Evolutionary conservation across 2,888 invertebrate species (phyloP).

Genomic region (Heliconius sara): DNA sequence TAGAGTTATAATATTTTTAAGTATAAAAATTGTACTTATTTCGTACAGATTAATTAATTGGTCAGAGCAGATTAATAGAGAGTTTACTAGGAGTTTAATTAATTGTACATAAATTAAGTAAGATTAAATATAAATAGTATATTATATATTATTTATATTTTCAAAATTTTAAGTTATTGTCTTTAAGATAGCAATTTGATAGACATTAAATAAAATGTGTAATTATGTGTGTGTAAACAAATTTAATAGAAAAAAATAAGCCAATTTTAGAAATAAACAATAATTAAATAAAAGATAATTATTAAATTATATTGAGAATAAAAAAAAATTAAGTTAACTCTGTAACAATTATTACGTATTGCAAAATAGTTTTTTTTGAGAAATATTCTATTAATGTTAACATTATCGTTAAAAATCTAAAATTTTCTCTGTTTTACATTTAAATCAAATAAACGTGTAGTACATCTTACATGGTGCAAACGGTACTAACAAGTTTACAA

Average conservation of each 20-base stretch:
- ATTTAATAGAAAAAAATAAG: background rate
- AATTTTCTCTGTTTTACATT: constrained; percentile 1
- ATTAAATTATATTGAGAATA: background rate
- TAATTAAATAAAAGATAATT: background rate
- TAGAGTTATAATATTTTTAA: background rate
- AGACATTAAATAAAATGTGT: background rate
- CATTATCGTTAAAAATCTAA: background rate
- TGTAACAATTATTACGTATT: no score
- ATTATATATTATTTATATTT: background rate
- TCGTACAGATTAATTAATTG: background rate
- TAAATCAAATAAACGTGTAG: constrained; percentile 11
- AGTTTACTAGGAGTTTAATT: background rate
- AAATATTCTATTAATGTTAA: background rate
- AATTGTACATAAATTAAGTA: background rate
- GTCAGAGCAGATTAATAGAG: no score
- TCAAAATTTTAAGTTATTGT: no score
- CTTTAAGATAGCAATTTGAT: background rate
- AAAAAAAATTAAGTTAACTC: background rate
- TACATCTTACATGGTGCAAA: constrained; percentile 27
- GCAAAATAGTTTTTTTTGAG: no score
- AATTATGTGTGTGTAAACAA: background rate
- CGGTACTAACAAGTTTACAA: constrained; percentile 40
- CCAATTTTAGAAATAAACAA: background rate
- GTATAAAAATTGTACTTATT: background rate
- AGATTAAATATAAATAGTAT: background rate